These are phyloP conservation scores for Struthidea cinerea DNA, from an alignment of 2,113 vertebrate genomes.

Conservation along the genomic window DNA sequence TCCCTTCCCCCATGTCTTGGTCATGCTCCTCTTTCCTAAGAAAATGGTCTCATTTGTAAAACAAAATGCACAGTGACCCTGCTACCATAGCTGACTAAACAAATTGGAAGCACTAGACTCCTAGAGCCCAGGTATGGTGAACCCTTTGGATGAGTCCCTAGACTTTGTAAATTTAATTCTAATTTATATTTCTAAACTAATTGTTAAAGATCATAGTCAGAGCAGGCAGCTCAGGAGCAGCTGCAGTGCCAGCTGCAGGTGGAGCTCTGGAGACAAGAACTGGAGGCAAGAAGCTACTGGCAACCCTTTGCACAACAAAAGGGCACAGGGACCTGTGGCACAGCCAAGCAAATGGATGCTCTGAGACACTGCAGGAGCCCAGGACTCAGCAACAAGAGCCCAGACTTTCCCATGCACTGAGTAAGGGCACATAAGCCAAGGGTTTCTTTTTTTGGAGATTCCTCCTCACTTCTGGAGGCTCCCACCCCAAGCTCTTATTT, in stretches of 20 bases:
- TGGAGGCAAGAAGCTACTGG: not conserved
- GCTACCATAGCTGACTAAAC: not conserved
- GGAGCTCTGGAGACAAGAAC: not conserved
- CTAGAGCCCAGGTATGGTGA: not conserved
- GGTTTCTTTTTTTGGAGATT: not conserved
- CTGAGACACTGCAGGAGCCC: rapidly evolving
- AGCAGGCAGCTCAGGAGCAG: not conserved
- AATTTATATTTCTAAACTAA: not conserved
- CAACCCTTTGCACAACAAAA: not conserved
- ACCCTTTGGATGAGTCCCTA: not conserved
- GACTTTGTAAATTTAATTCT: not conserved
- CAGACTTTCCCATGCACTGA: not conserved
- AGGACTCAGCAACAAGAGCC: not conserved
- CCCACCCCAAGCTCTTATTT: not conserved
- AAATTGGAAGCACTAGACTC: not conserved
- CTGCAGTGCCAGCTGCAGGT: not conserved
- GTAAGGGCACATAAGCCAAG: not conserved
- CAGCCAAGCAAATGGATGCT: rapidly evolving
- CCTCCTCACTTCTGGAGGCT: not conserved
- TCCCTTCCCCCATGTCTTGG: not conserved
- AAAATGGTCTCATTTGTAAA: not conserved
- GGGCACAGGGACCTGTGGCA: not conserved
- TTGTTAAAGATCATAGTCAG: not conserved
- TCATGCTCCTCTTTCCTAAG: not conserved
- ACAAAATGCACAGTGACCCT: not conserved